These are phyloP conservation scores for Erpornis zantholeuca DNA, from an alignment of 2,113 vertebrate genomes.

Conservation along the genomic window DNA sequence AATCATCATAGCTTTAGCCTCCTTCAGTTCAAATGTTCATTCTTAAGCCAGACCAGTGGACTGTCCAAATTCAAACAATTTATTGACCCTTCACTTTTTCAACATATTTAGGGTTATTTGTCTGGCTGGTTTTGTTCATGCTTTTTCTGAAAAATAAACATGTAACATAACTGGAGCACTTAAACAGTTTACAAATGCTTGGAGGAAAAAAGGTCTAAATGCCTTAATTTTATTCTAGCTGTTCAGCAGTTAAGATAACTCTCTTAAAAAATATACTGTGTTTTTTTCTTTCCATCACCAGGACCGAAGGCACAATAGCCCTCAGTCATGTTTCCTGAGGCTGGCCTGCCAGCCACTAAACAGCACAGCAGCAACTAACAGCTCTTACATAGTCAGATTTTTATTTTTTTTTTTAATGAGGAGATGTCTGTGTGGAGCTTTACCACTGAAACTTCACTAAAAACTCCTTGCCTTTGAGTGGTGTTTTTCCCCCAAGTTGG, in stretches of 20 bases:
- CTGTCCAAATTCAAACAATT: not conserved
- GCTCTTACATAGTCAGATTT: not conserved
- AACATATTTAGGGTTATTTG: not conserved
- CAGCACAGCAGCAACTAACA: not conserved
- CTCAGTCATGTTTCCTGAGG: not conserved
- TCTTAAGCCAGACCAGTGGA: not conserved
- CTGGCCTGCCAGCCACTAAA: not conserved
- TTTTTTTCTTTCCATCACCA: not conserved
- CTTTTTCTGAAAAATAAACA: not conserved
- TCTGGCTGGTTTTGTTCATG: not conserved
- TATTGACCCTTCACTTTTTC: not conserved
- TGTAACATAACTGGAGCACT: not conserved
- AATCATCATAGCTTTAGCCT: not conserved
- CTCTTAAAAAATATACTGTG: not conserved
- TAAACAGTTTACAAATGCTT: not conserved
- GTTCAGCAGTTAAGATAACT: not conserved
- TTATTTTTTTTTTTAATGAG: not conserved
- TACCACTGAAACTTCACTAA: not conserved
- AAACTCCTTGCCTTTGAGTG: not conserved
- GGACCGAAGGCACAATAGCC: not conserved
- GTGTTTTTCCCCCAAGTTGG: not conserved
- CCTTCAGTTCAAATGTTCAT: not conserved
- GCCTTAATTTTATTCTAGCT: not conserved
- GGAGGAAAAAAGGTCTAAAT: not conserved
- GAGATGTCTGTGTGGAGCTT: not conserved